Evolutionary conservation across 2,113 vertebrate species (phyloP).

Genomic region (Gymnarchus niloticus): DNA sequence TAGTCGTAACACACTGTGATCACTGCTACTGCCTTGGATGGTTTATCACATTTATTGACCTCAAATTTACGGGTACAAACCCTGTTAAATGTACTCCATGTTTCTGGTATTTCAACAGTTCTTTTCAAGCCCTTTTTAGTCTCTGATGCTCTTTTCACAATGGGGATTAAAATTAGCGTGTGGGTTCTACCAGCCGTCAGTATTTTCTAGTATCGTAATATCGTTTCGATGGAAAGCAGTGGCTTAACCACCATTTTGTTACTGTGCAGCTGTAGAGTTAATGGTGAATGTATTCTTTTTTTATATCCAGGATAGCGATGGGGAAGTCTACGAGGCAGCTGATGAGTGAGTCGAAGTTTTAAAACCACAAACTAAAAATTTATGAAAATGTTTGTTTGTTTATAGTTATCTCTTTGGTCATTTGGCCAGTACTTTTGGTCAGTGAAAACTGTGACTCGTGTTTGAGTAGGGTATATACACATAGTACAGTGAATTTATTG

Average conservation of each 20-base stretch:
- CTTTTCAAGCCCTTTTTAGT: not conserved
- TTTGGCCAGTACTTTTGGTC: not conserved
- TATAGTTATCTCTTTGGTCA: not conserved
- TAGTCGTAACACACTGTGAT: too few relatives aligned
- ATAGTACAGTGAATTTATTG: not conserved
- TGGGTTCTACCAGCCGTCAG: too few relatives aligned
- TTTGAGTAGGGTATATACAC: not conserved
- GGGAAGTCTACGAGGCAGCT: conserved; percentile 59
- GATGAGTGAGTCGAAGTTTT: conserved; percentile 56
- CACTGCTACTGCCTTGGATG: not conserved
- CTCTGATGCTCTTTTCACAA: not conserved
- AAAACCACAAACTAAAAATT: too few relatives aligned
- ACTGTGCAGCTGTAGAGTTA: not conserved
- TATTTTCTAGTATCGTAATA: not conserved
- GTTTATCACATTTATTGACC: not conserved
- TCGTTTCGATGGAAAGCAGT: not conserved
- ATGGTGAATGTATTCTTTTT: not conserved
- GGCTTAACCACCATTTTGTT: not conserved
- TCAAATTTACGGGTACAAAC: not conserved
- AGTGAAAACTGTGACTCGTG: not conserved
- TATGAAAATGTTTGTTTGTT: too few relatives aligned
- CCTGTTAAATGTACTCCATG: not conserved
- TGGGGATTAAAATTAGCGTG: not conserved
- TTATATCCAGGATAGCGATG: conserved; percentile 48
- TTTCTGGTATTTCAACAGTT: not conserved